Percentiles rank a stretch among this genome's conserved stretches.
Evolutionary conservation across 2,888 invertebrate species (phyloP).

Genomic region (Harpagoxenus sublaevis): DNA sequence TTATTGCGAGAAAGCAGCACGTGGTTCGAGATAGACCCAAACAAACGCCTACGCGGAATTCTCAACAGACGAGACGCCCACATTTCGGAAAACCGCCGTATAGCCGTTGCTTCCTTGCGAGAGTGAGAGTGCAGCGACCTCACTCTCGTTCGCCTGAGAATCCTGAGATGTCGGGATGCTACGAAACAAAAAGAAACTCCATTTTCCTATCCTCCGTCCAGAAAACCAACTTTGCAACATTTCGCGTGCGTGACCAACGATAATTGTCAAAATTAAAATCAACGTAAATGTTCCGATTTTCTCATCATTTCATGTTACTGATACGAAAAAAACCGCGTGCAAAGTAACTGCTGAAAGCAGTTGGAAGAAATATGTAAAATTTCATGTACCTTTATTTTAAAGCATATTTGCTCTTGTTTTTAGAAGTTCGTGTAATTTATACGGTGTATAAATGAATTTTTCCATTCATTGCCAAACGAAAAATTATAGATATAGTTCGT

Average conservation of each 20-base stretch:
- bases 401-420: background rate
- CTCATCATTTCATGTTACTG: background rate
- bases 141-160: background rate
- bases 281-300: background rate
- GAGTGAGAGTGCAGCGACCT: constrained; percentile 43
- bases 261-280: constrained; percentile 9
- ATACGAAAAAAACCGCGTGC: background rate
- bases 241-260: background rate
- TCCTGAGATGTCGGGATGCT: background rate
- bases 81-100: constrained; percentile 74
- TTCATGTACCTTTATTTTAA: background rate
- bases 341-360: background rate
- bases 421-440: background rate
- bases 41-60: constrained; percentile 81
- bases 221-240: background rate
- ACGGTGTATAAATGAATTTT: background rate
- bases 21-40: constrained; percentile 78
- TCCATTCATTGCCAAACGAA: background rate
- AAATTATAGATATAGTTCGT: background rate
- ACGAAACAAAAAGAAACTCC: background rate
- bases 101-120: constrained; percentile 61
- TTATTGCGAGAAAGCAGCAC: constrained; percentile 69
- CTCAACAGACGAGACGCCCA: constrained; percentile 75
- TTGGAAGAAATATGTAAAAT: background rate
- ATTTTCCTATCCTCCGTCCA: background rate